Evolutionary conservation across 1,140 invertebrate species (phyloP).

Genomic region (Antheraea pernyi): DNA sequence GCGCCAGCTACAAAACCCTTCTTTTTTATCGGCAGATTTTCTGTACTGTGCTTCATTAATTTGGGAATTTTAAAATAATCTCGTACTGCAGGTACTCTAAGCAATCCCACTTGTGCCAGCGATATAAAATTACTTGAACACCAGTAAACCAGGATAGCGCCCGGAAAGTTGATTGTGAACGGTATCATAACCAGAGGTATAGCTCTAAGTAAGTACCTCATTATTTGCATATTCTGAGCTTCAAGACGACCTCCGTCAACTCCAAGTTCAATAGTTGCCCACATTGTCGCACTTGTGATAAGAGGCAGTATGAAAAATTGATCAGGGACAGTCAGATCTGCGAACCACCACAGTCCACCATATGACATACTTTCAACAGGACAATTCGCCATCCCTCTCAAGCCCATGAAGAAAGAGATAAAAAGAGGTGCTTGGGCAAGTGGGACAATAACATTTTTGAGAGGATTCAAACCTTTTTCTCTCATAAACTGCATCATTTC

Average conservation of each 20-base stretch:
- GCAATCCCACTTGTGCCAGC: constrained; percentile 88
- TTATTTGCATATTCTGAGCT: constrained; percentile 82
- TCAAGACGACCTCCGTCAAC: constrained; percentile 85
- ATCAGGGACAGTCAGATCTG: constrained; percentile 94
- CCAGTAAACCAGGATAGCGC: constrained; percentile 95
- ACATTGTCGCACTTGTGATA: constrained; percentile 90
- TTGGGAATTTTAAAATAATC: constrained; percentile 89
- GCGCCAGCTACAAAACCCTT: constrained; percentile 89
- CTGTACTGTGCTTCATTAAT: constrained; percentile 79
- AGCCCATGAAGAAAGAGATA: constrained; percentile 92
- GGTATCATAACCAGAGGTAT: constrained; percentile 92
- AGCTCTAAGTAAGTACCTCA: constrained; percentile 87
- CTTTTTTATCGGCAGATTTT: constrained; percentile 82
- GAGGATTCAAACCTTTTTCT: constrained; percentile 88
- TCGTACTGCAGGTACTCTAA: constrained; percentile 88
- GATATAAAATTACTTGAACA: constrained; percentile 93
- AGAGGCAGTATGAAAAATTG: constrained; percentile 92
- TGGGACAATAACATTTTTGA: constrained; percentile 90
- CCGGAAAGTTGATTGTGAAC: constrained; percentile 93
- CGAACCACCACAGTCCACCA: constrained; percentile 97
- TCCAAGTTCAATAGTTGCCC: constrained; percentile 91
- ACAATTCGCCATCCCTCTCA: constrained; percentile 90
- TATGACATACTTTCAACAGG: constrained; percentile 93
- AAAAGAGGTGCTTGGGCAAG: constrained; percentile 93
- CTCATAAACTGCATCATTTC: constrained; percentile 91